These are phyloP conservation scores for Lasioglossum albipes DNA, from an alignment of 1,140 invertebrate species.

Conservation along the genomic window DNA sequence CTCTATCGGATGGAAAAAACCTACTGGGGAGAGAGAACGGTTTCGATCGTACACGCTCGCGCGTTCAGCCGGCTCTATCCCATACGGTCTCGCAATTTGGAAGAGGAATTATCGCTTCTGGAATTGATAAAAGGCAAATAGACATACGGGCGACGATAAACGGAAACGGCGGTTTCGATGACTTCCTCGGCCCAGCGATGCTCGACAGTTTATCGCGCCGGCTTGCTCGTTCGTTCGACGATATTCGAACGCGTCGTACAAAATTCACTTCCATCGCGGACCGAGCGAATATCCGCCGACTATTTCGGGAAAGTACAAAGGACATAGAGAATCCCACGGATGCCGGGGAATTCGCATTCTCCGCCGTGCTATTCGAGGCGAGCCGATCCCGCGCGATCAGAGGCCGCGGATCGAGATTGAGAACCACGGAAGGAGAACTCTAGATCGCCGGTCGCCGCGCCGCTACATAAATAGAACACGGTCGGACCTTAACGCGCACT, in stretches of 20 bases:
- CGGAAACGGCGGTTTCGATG: constrained; percentile 47
- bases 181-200: constrained; percentile 41
- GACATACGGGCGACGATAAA: constrained; percentile 61
- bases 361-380: neutral
- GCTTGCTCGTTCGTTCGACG: too few relatives aligned
- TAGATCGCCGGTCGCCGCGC: constrained; percentile 62
- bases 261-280: neutral
- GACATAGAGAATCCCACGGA: neutral
- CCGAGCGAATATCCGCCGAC: neutral
- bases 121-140: constrained; percentile 68
- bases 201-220: constrained; percentile 14
- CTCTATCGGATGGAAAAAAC: neutral
- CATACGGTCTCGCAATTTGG: constrained; percentile 49
- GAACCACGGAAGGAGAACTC: constrained; percentile 50
- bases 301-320: neutral
- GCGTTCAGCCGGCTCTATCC: constrained; percentile 20
- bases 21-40: neutral
- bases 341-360: neutral
- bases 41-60: neutral
- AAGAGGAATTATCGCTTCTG: constrained; percentile 62
- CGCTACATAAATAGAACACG: constrained; percentile 68
- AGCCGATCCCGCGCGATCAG: neutral
- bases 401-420: constrained; percentile 51
- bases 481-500: constrained; percentile 67
- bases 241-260: neutral